These are phyloP conservation scores for Metallyticus violacea DNA, from an alignment of 2,888 invertebrate species.

Conservation along the genomic window DNA sequence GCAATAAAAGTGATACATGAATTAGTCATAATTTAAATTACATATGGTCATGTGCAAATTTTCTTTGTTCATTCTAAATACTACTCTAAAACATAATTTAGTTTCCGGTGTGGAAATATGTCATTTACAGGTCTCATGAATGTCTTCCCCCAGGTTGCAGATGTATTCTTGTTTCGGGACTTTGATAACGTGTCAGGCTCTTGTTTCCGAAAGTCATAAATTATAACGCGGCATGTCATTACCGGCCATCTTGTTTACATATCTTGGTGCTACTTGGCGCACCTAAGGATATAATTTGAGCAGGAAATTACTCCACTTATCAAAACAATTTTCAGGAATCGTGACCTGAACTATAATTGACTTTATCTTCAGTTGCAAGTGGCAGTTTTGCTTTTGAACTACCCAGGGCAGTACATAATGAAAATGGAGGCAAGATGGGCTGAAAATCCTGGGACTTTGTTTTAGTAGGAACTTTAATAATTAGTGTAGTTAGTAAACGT, in stretches of 20 bases:
- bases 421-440: not conserved
- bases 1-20: no score
- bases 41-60: no score
- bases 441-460: no score
- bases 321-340: not conserved
- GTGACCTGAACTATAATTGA: not conserved
- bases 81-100: not conserved
- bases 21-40: no score
- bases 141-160: not conserved
- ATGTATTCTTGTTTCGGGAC: not conserved
- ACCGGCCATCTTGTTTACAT: not conserved
- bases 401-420: not conserved
- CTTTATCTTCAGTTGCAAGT: not conserved
- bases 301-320: not conserved
- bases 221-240: not conserved
- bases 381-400: not conserved
- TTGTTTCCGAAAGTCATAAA: not conserved
- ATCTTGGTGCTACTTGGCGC: not conserved
- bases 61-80: no score
- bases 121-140: not conserved
- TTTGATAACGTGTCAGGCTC: not conserved
- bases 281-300: not conserved
- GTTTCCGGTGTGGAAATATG: not conserved
- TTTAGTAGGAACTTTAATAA: no score
- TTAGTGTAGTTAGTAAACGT: no score